phyloP scores from a whole-genome alignment of 2,888 invertebrate species.

The Rhagium mordax region DNA sequence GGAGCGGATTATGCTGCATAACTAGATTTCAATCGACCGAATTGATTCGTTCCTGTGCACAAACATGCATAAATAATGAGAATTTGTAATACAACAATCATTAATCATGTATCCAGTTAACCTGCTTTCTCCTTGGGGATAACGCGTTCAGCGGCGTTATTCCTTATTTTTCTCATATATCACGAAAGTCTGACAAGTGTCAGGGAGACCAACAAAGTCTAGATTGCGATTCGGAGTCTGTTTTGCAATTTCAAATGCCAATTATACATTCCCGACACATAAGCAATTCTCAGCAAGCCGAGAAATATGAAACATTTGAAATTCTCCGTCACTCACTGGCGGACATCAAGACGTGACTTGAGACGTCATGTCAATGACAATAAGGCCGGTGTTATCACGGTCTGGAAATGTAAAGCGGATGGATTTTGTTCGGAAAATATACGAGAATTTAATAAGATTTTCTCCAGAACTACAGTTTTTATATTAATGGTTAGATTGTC shows the following conservation, averaged over 20 bases:
- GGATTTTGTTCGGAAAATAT: not conserved
- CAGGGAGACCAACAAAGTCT: slow-evolving; percentile 59
- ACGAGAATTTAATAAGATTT: not conserved
- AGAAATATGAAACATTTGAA: slow-evolving; percentile 69
- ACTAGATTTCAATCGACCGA: slow-evolving; percentile 50
- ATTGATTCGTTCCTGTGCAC: slow-evolving; percentile 48
- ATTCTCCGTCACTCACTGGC: slow-evolving; percentile 65
- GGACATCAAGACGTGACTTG: slow-evolving; percentile 51
- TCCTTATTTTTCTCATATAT: slow-evolving; percentile 69
- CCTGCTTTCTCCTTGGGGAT: slow-evolving; percentile 58
- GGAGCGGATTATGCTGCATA: slow-evolving; percentile 22
- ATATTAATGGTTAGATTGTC: too few species aligned
- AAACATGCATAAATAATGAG: slow-evolving; percentile 55
- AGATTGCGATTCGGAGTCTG: slow-evolving; percentile 53
- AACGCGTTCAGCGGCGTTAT: slow-evolving; percentile 59
- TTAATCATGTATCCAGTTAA: slow-evolving; percentile 66
- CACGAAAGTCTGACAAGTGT: slow-evolving; percentile 66
- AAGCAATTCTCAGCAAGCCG: slow-evolving; percentile 68
- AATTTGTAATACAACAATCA: slow-evolving; percentile 60
- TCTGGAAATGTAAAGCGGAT: not conserved
- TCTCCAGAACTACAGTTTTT: not conserved
- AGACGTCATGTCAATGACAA: slow-evolving; percentile 33
- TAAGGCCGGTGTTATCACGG: not conserved
- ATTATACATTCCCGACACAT: slow-evolving; percentile 69
- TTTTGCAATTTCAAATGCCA: slow-evolving; percentile 67